Evolutionary conservation across 2,113 vertebrate genomes (phyloP).

Genomic region (Menura novaehollandiae): DNA sequence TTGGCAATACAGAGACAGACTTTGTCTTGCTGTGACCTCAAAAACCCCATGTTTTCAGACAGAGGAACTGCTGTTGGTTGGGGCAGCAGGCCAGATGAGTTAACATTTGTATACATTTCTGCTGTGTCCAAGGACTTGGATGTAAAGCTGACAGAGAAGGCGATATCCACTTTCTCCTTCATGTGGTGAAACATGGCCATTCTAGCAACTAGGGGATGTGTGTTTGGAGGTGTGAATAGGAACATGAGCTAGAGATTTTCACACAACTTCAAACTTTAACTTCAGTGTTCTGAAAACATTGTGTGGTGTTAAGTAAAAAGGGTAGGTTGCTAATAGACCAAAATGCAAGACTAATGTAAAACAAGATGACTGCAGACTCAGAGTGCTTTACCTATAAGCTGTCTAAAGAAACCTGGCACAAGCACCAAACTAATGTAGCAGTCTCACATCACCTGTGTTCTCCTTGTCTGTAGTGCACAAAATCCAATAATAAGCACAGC

Average conservation of each 20-base stretch:
- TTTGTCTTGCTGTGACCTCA: neutral
- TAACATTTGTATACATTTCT: neutral
- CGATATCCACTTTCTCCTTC: neutral
- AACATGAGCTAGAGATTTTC: neutral
- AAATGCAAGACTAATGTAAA: conserved; percentile 36
- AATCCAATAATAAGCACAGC: neutral
- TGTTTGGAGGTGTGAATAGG: neutral
- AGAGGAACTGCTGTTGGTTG: neutral
- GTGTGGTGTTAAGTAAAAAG: conserved; percentile 10
- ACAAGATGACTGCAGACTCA: neutral
- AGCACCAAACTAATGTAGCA: neutral
- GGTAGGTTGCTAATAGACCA: neutral
- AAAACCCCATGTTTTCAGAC: neutral
- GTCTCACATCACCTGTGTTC: neutral
- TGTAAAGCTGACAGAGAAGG: neutral
- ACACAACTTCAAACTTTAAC: neutral
- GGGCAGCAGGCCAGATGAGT: neutral
- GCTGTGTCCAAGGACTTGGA: neutral
- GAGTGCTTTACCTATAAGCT: neutral
- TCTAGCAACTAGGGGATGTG: neutral
- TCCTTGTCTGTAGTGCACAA: neutral
- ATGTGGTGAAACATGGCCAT: neutral
- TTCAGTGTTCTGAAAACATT: conserved; percentile 25
- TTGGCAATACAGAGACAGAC: neutral
- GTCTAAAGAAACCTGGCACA: neutral